phyloP scores from a whole-genome alignment of 2,113 vertebrate genomes.

The Corythornis cristatus region DNA sequence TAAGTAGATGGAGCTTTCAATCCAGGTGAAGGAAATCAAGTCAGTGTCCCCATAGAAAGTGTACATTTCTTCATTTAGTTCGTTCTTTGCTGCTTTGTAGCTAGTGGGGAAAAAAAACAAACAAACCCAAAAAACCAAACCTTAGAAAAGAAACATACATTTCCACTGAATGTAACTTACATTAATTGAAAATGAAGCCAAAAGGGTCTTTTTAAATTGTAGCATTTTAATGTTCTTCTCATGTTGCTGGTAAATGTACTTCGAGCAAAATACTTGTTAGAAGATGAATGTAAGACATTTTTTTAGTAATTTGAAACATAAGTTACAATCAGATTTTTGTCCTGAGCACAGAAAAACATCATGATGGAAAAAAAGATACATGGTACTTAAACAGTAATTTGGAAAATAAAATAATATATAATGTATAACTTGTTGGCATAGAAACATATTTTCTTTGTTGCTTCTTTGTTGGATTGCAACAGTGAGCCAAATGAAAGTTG shows the following conservation, averaged over 20 bases:
- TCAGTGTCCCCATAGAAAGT: neutral
- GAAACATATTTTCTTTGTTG: conserved; percentile 57
- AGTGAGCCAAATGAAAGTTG: neutral
- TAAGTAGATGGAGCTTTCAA: neutral
- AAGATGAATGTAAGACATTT: conserved; percentile 34
- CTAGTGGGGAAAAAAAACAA: neutral
- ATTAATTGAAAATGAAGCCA: neutral
- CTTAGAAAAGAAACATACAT: neutral
- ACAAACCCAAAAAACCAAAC: no score
- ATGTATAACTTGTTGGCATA: conserved; percentile 10
- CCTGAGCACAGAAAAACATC: conserved; percentile 6
- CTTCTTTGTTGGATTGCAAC: neutral
- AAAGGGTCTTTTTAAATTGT: neutral
- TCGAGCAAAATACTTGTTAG: conserved; percentile 11
- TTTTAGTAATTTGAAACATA: conserved; percentile 38
- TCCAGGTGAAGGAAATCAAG: neutral
- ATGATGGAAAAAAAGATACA: neutral
- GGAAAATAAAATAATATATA: neutral
- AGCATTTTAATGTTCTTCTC: neutral
- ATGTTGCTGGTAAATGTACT: conserved; percentile 18
- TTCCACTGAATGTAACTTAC: neutral
- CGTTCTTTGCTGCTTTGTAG: neutral
- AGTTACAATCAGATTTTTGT: conserved; percentile 52
- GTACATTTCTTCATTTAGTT: neutral
- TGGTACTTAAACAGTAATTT: neutral